Conservation (phyloP, 2,888 invertebrate genomes). For the Mesochorus sp. region DNA sequence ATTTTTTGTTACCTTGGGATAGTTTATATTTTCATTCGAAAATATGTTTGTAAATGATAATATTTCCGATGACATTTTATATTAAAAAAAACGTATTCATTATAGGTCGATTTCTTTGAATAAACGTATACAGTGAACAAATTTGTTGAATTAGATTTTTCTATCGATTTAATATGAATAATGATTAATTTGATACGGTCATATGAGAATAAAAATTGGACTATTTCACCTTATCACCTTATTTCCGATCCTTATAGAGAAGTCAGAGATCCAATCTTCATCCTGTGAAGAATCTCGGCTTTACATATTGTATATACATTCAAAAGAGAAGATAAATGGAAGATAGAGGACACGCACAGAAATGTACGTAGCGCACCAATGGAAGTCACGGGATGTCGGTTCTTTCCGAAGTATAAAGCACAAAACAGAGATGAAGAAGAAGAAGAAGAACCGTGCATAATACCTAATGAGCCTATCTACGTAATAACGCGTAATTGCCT, state of each 20-base stretch:
- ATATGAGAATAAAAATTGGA: constrained; percentile 53
- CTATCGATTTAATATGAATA: constrained; percentile 52
- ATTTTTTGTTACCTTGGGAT: too few species aligned
- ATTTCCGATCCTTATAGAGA: constrained; percentile 65
- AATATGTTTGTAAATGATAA: too few species aligned
- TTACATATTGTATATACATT: constrained; percentile 46
- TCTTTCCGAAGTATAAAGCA: constrained; percentile 54
- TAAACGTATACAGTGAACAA: too few species aligned
- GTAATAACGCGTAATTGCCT: constrained; percentile 77
- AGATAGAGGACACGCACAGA: constrained; percentile 33
- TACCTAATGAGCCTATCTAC: constrained; percentile 76
- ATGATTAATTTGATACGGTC: constrained; percentile 26
- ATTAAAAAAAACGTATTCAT: too few species aligned
- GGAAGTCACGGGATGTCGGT: constrained; percentile 53
- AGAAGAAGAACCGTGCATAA: constrained; percentile 76
- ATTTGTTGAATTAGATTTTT: too few species aligned
- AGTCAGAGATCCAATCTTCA: constrained; percentile 66
- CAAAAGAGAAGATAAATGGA: too few species aligned
- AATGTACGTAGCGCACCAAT: constrained; percentile 30
- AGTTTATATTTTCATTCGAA: too few species aligned
- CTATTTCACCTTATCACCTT: constrained; percentile 72
- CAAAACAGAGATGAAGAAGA: constrained; percentile 39
- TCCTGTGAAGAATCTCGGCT: constrained; percentile 60
- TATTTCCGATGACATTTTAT: too few species aligned
- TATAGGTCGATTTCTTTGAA: too few species aligned